Conservation (phyloP, 2,888 invertebrate species). For the Nudaria mundana region DNA sequence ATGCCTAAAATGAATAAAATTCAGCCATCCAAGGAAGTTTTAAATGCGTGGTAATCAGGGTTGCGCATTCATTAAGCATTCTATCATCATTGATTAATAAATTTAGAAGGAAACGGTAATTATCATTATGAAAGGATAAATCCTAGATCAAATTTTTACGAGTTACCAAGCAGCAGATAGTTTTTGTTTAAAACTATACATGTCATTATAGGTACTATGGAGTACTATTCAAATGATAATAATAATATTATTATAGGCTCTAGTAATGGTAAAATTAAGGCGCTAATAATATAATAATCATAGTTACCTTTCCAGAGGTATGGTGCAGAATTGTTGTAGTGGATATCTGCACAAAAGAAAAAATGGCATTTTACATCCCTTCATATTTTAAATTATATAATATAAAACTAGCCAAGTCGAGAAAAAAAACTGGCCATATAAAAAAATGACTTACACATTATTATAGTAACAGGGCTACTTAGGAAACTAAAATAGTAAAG, state of each 20-base stretch:
- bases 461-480: background rate
- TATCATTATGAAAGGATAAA: no score
- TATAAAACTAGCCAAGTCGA: no score
- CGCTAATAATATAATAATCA: background rate
- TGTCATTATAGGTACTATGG: no score
- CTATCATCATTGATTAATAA: slow-evolving; percentile 65
- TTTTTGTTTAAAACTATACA: no score
- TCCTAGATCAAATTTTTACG: no score
- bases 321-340: background rate
- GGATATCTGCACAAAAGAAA: background rate
- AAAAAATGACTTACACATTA: no score
- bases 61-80: slow-evolving; percentile 78
- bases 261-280: background rate
- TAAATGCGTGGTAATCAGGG: slow-evolving; percentile 79
- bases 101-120: no score
- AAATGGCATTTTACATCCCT: background rate
- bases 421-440: no score
- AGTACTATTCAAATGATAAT: no score
- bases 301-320: background rate
- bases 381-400: no score
- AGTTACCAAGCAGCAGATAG: no score
- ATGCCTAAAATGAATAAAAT: background rate
- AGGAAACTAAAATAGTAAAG: background rate
- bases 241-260: no score
- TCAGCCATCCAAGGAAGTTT: slow-evolving; percentile 82